Conservation (phyloP, 2,888 invertebrate genomes). For the Hemaris fuciformis region DNA sequence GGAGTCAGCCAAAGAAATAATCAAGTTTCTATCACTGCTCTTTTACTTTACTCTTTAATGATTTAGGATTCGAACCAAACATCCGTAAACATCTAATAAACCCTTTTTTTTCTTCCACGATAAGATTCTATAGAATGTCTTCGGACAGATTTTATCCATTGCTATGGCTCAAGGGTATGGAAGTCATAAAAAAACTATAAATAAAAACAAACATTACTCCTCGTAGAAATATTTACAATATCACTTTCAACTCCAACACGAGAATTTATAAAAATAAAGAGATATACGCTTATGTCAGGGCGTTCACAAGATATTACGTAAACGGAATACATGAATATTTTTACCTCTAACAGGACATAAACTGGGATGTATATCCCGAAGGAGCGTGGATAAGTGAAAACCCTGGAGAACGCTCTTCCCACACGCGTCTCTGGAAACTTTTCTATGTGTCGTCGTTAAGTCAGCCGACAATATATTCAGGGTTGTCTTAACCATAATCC, state of each 20-base stretch:
- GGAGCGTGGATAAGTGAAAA: constrained; percentile 2
- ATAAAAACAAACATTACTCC: not conserved
- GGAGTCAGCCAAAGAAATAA: too few relatives aligned
- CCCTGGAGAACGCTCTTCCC: not conserved
- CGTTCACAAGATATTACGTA: constrained; percentile 21
- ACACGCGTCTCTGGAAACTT: not conserved
- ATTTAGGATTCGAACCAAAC: too few relatives aligned
- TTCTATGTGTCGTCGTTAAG: not conserved
- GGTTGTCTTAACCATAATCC: not conserved
- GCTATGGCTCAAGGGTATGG: too few relatives aligned
- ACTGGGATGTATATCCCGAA: constrained; percentile 25
- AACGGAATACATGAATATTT: constrained; percentile 49
- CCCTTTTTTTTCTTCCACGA: too few relatives aligned
- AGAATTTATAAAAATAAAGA: constrained; percentile 24
- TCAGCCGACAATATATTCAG: not conserved
- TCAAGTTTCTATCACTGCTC: too few relatives aligned
- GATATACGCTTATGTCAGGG: constrained; percentile 25
- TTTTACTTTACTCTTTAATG: too few relatives aligned
- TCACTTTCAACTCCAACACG: not conserved
- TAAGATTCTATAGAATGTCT: too few relatives aligned
- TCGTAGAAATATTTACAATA: not conserved
- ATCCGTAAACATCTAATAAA: too few relatives aligned
- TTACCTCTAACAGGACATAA: constrained; percentile 25
- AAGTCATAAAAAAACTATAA: not conserved
- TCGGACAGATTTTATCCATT: too few relatives aligned